Evolutionary conservation across 2,888 invertebrate species (phyloP).

Genomic region (Noctua janthina): DNA sequence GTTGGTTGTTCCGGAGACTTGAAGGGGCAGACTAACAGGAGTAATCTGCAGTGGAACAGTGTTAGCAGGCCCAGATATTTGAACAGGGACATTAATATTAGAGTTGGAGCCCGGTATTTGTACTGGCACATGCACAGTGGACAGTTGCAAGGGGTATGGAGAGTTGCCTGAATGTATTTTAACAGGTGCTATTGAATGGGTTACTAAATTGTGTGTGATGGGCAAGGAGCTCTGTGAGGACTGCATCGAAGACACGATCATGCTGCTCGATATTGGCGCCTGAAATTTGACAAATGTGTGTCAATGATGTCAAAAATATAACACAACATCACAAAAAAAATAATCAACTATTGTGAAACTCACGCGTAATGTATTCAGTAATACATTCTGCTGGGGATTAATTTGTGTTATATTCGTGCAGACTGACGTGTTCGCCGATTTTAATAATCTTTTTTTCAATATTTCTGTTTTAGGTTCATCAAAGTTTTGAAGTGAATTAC

Average conservation of each 20-base stretch:
- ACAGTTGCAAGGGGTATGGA: conserved; percentile 85
- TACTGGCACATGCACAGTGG: conserved; percentile 88
- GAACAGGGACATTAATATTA: conserved; percentile 87
- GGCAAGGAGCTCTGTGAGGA: conserved; percentile 86
- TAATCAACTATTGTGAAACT: conserved; percentile 74
- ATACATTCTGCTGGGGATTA: conserved; percentile 85
- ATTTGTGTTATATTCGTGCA: conserved; percentile 79
- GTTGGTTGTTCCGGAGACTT: conserved; percentile 84
- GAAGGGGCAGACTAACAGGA: conserved; percentile 86
- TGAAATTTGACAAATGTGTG: conserved; percentile 81
- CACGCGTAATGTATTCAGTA: conserved; percentile 87
- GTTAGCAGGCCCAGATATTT: conserved; percentile 82
- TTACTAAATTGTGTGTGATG: conserved; percentile 85
- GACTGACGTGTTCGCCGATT: conserved; percentile 80
- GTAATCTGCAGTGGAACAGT: conserved; percentile 85
- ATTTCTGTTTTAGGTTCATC: conserved; percentile 88
- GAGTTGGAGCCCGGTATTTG: conserved; percentile 86
- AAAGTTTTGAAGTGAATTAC: conserved; percentile 90
- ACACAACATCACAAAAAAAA: conserved; percentile 57
- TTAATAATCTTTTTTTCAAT: conserved; percentile 89
- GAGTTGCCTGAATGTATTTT: conserved; percentile 85
- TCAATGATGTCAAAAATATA: conserved; percentile 75
- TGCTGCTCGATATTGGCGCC: conserved; percentile 88
- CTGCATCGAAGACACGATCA: conserved; percentile 88
- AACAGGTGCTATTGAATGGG: conserved; percentile 86